Evolutionary conservation across 2,888 invertebrate species (phyloP), one percentile per base, ranked within the genome.

Genomic region (Acrobasis repandana): DNA sequence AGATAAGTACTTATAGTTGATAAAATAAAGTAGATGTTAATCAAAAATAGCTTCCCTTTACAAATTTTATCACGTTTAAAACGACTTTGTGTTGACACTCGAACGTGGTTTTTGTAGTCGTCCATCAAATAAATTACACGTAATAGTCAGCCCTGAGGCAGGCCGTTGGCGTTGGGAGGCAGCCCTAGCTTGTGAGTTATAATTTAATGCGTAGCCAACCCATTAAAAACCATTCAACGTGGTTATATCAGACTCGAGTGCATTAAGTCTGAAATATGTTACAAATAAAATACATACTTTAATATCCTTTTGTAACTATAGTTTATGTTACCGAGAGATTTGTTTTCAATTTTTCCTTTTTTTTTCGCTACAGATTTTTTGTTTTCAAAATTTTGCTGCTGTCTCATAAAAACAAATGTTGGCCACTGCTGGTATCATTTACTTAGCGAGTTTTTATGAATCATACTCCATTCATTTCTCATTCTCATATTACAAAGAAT

Each of bases 211-310:
- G 76, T 73, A 80, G 77, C 75, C 76, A 77, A 76, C 73, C 82
- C 81, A 88, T 89, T 89, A 88, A 87, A 88, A 86, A 82, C 79
- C 82, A 86, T 88, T 88, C 85, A 86, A 74, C 77, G 73, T 67
- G 74, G 72, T 73, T 74, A 74, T 80, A 76, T 76, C 76, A 69
- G 71, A 77, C 75, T 76, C 76, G 76, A 81, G 82, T 83, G 80
- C 82, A 78, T 77, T 68, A 67, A 67, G 67, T 66, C 68, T 71
- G 66, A 70, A 74, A 72, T 68, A 70, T 72, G 63, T 73, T 74
- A 71, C 76, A 77, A 77, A 79, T 75, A 76, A 79, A 79, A 74
- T 74, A 73, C 75, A 72, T 60, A 65, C 60, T 67, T 63, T 64
- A 66, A 64, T 70, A 61, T 57, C 56, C 61, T 64, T 63, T 61